Evolutionary conservation across 2,888 invertebrate genomes (phyloP).

Genomic region (Synanthedon myopaeformis): DNA sequence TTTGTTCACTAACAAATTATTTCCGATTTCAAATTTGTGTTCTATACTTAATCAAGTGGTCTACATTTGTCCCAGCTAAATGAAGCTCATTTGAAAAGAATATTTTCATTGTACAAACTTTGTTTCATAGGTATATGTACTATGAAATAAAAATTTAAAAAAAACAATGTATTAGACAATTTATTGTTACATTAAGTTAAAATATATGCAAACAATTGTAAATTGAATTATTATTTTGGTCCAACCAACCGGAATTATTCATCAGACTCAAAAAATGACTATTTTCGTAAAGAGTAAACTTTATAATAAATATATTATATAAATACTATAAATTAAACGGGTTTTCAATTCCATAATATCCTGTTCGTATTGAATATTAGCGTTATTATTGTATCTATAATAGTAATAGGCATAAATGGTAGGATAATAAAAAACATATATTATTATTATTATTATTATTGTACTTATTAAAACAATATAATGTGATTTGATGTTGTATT

Average conservation of each 20-base stretch:
- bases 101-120: conserved; percentile 16
- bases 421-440: conserved; percentile 29
- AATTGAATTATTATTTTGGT: conserved; percentile 38
- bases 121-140: conserved; percentile 11
- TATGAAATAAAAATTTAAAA: conserved; percentile 19
- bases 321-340: conserved; percentile 20
- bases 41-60: conserved; percentile 30
- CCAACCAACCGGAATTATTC: conserved; percentile 34
- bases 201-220: conserved; percentile 8
- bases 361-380: conserved; percentile 1
- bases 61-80: conserved; percentile 60
- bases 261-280: conserved; percentile 30
- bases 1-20: too few relatives aligned
- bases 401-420: conserved; percentile 12
- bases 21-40: too few relatives aligned
- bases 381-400: conserved; percentile 9
- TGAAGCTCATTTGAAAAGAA: conserved; percentile 42
- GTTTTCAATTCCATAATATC: conserved; percentile 27
- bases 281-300: conserved; percentile 45
- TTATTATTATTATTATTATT: conserved; percentile 47
- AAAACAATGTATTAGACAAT: conserved; percentile 23
- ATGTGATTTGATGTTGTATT: conserved; percentile 71
- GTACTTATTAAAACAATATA: conserved; percentile 63
- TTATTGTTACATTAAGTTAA: conserved; percentile 28
- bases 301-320: conserved; percentile 29